Base-by-base conservation (phyloP, 2,888 invertebrate genomes). In the Thalpophila matura region DNA sequence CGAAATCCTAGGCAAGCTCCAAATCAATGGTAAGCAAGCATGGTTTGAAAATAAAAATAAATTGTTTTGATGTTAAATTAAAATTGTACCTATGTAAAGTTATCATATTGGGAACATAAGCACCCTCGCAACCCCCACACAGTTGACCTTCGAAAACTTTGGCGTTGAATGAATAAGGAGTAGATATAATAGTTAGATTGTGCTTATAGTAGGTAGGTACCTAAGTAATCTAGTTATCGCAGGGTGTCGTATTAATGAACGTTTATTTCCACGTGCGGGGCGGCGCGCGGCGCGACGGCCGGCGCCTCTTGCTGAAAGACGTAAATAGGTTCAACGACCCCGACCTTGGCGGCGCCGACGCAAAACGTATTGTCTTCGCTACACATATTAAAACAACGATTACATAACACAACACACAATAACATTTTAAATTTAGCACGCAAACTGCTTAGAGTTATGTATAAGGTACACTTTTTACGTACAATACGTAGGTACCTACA, bases 311-410 rank as follows among this genome's bases (percentile, higher is more conserved):
- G 81, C 87, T 84, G 83, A 90, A 90, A 91, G 85, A 89, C 89
- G 91, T 87, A 91, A 91, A 89, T 88, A 87, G 83, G 94, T 93
- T 93, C 92, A 92, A 85, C 74, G 91, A 91, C 89, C 92, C 86
- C 89, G 91, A 94, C 94, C 94, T 94, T 94, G 94, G 78, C 86
- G 88, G 83, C 85, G 70, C 70, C 77, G 88, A 80, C 86, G 86
- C 81, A 89, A 88, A 85, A 79, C 82, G 80, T 87, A 89, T 88
- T 89, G 88, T 89, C 81, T 88, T 85, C 81, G 68, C 74, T 74
- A 80, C 65, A 79, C 61, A 76, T 63, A 80, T 80, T 77, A 61
- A 77, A 83, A 83, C 80, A 82, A 86, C 81, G 70, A 82, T 84
- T 86, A 84, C 77, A 76, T 80, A 84, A 81, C 63, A 62, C 49